These are phyloP conservation scores for Cichlasoma orientale DNA, from an alignment of 2,797 vertebrate genomes.

Conservation along the genomic window DNA sequence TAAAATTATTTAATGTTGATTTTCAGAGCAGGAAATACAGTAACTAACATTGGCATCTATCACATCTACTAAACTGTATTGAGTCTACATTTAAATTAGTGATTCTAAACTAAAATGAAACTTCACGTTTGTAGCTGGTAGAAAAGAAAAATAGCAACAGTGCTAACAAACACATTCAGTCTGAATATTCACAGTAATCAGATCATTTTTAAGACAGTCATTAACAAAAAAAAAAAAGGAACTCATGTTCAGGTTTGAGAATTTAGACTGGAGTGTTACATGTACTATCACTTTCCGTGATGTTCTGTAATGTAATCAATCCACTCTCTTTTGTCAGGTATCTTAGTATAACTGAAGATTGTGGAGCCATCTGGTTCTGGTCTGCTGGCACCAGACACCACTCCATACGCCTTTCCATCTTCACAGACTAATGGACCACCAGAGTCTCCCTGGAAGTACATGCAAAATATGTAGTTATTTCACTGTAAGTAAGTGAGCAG, in stretches of 20 bases:
- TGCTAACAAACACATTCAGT: background rate
- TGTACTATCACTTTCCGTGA: background rate
- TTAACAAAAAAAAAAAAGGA: background rate
- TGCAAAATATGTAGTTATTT: background rate
- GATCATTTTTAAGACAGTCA: background rate
- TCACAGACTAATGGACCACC: slow-evolving; percentile 80
- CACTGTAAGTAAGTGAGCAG: background rate
- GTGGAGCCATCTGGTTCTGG: fast-evolving
- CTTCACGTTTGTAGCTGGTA: background rate
- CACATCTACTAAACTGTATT: background rate
- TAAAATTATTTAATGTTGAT: background rate
- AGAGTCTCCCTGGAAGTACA: slow-evolving; percentile 75
- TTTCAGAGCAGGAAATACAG: background rate
- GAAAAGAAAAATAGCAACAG: background rate
- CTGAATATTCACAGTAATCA: background rate
- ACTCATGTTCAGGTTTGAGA: background rate
- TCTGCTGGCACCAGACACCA: slow-evolving; percentile 55
- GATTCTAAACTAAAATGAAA: background rate
- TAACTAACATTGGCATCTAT: background rate
- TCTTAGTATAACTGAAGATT: slow-evolving; percentile 52
- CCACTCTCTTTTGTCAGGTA: slow-evolving; percentile 62
- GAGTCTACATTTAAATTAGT: background rate
- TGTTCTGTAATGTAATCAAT: slow-evolving; percentile 24
- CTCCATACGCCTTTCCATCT: slow-evolving; percentile 54
- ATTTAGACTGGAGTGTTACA: too few relatives aligned